phyloP scores from a whole-genome alignment of 2,888 invertebrate genomes.

The Hypolimnas misippus region DNA sequence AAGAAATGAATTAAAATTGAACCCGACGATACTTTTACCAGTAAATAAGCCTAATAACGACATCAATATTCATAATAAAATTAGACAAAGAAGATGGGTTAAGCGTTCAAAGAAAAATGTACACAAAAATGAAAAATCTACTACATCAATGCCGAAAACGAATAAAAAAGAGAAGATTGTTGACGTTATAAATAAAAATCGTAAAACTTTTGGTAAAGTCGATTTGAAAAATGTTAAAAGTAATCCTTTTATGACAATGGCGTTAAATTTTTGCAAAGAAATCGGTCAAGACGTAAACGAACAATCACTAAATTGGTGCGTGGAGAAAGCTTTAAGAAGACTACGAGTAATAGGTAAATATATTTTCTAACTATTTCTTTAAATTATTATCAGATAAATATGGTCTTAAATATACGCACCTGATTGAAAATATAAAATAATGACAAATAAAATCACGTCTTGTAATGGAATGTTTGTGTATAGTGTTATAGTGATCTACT shows the following conservation, averaged over 20 bases:
- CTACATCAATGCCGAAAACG: not conserved
- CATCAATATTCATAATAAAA: not conserved
- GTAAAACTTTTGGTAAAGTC: conserved; percentile 12
- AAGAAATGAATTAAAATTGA: conserved; percentile 44
- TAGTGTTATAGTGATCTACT: no score
- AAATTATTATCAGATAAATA: no score
- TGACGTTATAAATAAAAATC: not conserved
- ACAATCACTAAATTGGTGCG: conserved; percentile 66
- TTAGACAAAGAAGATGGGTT: conserved; percentile 2
- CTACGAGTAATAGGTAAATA: conserved; percentile 65
- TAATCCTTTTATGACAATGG: conserved; percentile 66
- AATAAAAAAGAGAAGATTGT: not conserved
- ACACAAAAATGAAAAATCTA: conserved; percentile 6
- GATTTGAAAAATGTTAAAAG: conserved; percentile 38
- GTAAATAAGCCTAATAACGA: conserved; percentile 22
- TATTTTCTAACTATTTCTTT: no score
- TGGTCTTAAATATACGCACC: no score
- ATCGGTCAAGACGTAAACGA: conserved; percentile 61
- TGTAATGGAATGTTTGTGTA: no score
- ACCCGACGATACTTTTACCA: conserved; percentile 10
- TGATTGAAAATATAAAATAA: no score
- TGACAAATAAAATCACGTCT: no score
- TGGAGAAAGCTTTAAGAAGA: conserved; percentile 69
- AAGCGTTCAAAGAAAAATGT: conserved; percentile 18
- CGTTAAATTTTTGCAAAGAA: conserved; percentile 67